Conservation (phyloP, 2,113 vertebrate species). For the Hylia prasina region DNA sequence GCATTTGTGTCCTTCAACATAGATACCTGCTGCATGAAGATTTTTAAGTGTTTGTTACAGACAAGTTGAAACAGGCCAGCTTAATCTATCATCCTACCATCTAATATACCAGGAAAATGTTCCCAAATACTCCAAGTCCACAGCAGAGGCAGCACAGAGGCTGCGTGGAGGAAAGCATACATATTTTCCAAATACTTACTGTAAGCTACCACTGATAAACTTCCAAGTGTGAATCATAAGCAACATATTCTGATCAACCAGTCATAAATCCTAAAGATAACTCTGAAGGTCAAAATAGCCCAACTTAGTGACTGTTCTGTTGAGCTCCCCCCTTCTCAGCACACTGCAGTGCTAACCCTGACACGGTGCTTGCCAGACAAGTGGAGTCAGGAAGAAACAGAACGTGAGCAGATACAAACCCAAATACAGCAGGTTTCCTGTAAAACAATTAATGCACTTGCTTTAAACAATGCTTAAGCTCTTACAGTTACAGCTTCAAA, state of each 20-base stretch:
- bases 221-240: not conserved
- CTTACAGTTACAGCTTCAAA: not conserved
- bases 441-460: not conserved
- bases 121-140: not conserved
- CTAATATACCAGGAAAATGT: not conserved
- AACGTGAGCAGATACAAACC: not conserved
- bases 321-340: not conserved
- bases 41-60: not conserved
- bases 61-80: not conserved
- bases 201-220: not conserved
- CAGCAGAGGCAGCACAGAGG: not conserved
- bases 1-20: not conserved
- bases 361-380: not conserved
- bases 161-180: not conserved
- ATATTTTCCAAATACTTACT: not conserved
- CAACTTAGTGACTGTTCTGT: not conserved
- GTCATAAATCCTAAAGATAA: conserved; percentile 10
- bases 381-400: not conserved
- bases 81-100: not conserved
- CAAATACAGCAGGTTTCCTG: not conserved
- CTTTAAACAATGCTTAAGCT: not conserved
- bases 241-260: not conserved
- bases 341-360: not conserved
- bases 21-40: not conserved
- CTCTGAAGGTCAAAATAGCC: not conserved